Conservation (phyloP, 2,113 vertebrate genomes). For the Colistium nudipinnis region DNA sequence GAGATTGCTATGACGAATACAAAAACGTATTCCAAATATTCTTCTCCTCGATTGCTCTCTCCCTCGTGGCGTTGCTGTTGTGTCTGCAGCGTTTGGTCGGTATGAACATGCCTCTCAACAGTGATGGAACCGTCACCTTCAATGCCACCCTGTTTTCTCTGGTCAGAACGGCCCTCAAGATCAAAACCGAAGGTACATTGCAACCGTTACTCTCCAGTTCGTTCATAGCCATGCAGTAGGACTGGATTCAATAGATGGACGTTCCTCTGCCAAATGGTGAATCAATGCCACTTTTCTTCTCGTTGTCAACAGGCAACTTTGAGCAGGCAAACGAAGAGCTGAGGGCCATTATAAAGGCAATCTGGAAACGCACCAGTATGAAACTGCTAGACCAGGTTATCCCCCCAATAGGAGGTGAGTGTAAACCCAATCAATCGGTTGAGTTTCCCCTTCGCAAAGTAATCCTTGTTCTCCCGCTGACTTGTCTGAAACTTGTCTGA, state of each 20-base stretch:
- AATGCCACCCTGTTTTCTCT: slow-evolving; percentile 96
- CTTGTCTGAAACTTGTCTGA: slow-evolving; percentile 9
- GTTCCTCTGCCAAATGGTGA: background rate
- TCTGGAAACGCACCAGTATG: slow-evolving; percentile 99
- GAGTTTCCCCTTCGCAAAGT: background rate
- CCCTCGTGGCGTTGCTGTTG: background rate
- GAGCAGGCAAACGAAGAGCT: slow-evolving; percentile 97
- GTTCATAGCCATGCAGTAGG: background rate
- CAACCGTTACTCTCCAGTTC: background rate
- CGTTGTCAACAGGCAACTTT: slow-evolving; percentile 87
- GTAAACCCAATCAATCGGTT: background rate
- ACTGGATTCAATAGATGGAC: background rate
- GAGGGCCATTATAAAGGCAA: slow-evolving; percentile 94
- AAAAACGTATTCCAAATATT: background rate
- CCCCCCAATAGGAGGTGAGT: slow-evolving; percentile 93
- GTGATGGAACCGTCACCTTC: slow-evolving; percentile 96
- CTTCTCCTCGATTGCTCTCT: background rate
- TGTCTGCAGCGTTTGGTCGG: slow-evolving; percentile 88
- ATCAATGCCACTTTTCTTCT: background rate
- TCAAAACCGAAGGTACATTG: slow-evolving; percentile 94
- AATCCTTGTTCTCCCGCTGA: background rate
- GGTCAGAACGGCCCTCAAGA: slow-evolving; percentile 96
- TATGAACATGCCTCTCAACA: slow-evolving; percentile 99
- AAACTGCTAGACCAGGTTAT: slow-evolving; percentile 98
- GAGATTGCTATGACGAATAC: no score